phyloP scores from a whole-genome alignment of 1,140 invertebrate genomes.

The Macrocentrus cingulum region DNA sequence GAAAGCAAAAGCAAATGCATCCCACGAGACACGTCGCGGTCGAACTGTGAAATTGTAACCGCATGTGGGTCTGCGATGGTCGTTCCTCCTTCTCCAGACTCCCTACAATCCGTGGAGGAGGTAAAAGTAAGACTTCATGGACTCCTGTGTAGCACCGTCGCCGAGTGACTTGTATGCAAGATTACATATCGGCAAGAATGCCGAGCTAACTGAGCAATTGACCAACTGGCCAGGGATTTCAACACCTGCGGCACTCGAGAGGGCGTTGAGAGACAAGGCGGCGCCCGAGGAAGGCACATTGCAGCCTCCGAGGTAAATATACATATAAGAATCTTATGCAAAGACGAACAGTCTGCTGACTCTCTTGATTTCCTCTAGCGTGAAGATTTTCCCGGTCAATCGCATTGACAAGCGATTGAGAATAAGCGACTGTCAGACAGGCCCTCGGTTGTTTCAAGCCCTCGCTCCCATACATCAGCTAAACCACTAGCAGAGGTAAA shows the following conservation, averaged over 20 bases:
- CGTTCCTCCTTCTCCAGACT: conserved; percentile 16
- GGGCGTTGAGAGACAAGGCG: too few relatives aligned
- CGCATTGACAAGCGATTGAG: too few relatives aligned
- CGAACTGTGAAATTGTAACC: conserved; percentile 28
- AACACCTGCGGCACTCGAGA: too few relatives aligned
- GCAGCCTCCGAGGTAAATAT: not conserved
- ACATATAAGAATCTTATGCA: not conserved
- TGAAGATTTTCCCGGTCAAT: conserved; percentile 15
- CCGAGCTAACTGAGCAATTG: too few relatives aligned
- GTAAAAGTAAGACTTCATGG: conserved; percentile 5
- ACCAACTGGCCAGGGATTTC: too few relatives aligned
- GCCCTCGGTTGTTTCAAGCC: too few relatives aligned
- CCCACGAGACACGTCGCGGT: conserved; percentile 23
- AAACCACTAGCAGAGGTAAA: too few relatives aligned
- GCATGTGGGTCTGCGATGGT: conserved; percentile 27
- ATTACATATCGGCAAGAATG: not conserved
- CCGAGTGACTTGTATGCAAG: not conserved
- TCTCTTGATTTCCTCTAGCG: conserved; percentile 16
- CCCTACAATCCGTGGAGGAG: not conserved
- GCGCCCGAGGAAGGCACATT: too few relatives aligned
- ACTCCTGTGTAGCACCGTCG: not conserved
- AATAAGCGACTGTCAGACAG: too few relatives aligned
- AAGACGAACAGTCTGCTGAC: conserved; percentile 13
- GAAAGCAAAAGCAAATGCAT: conserved; percentile 4
- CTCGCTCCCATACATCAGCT: too few relatives aligned